Conservation (phyloP, 1,140 invertebrate species). For the Hesperophylax magnus region DNA sequence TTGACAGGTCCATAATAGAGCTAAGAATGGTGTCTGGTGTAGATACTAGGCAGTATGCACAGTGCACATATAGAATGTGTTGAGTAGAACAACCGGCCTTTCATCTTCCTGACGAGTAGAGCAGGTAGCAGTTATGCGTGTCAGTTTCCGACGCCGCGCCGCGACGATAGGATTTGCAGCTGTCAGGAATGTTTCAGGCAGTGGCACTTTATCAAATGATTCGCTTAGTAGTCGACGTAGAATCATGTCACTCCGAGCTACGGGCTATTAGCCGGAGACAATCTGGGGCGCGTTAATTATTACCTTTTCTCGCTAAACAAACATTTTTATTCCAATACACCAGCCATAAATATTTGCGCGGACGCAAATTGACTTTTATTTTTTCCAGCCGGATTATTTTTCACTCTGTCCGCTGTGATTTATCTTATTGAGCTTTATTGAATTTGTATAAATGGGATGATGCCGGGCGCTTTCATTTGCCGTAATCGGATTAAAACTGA, state of each 20-base stretch:
- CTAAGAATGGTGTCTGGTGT: too few species aligned
- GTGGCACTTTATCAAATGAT: not conserved
- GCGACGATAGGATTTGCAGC: constrained; percentile 4
- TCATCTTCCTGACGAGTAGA: constrained; percentile 2
- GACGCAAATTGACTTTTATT: constrained; percentile 43
- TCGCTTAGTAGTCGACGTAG: not conserved
- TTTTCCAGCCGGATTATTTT: constrained; percentile 34
- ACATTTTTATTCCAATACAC: not conserved
- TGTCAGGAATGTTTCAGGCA: constrained; percentile 1
- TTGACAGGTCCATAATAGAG: too few species aligned
- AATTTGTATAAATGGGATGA: constrained; percentile 42
- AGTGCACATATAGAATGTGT: too few species aligned
- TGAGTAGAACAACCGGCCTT: not conserved
- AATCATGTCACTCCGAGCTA: not conserved
- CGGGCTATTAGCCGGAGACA: not conserved
- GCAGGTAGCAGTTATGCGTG: not conserved
- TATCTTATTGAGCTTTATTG: constrained; percentile 47
- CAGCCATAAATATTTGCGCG: constrained; percentile 29
- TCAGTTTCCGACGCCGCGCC: not conserved
- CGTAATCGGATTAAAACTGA: constrained; percentile 50
- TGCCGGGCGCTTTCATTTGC: constrained; percentile 39
- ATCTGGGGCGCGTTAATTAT: constrained; percentile 11
- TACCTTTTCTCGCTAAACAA: constrained; percentile 2
- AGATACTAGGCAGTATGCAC: too few species aligned
- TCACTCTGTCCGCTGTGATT: constrained; percentile 39